Percentiles rank a stretch among this genome's conserved stretches.
Conservation (phyloP, 2,113 vertebrate species). For the Hepsetus odoe region DNA sequence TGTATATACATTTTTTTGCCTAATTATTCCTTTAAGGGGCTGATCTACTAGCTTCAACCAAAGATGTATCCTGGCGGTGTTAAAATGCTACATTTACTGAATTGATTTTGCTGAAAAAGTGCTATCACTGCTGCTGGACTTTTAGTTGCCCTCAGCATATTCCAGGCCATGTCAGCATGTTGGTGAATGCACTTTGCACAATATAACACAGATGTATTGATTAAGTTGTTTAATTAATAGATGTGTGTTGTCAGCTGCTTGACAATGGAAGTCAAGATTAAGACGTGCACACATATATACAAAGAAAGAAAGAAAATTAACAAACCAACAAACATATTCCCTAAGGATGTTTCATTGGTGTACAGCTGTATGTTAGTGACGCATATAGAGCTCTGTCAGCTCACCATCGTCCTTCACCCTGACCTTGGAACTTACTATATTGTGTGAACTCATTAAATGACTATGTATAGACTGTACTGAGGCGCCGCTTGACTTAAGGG, state of each 20-base stretch:
- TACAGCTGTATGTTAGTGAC: background rate
- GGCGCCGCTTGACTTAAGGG: background rate
- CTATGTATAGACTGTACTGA: constrained; percentile 24
- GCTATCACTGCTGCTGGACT: background rate
- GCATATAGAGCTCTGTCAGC: background rate
- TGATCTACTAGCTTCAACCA: background rate
- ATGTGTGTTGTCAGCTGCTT: too few species aligned
- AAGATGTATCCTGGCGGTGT: background rate
- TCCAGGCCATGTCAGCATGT: background rate
- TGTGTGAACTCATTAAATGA: constrained; percentile 18
- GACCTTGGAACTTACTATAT: constrained; percentile 29
- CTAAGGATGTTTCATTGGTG: background rate
- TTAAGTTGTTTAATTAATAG: background rate
- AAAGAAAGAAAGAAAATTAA: background rate
- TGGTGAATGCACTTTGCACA: background rate
- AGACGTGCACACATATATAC: background rate
- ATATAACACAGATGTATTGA: background rate
- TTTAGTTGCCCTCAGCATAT: background rate
- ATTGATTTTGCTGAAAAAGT: background rate
- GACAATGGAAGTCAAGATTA: background rate
- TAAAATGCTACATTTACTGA: background rate
- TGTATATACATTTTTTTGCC: too few species aligned
- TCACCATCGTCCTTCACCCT: background rate
- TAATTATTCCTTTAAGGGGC: too few species aligned
- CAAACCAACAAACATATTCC: background rate